These are phyloP conservation scores for Melipona beecheii DNA, from an alignment of 2,888 invertebrate species.

Conservation along the genomic window DNA sequence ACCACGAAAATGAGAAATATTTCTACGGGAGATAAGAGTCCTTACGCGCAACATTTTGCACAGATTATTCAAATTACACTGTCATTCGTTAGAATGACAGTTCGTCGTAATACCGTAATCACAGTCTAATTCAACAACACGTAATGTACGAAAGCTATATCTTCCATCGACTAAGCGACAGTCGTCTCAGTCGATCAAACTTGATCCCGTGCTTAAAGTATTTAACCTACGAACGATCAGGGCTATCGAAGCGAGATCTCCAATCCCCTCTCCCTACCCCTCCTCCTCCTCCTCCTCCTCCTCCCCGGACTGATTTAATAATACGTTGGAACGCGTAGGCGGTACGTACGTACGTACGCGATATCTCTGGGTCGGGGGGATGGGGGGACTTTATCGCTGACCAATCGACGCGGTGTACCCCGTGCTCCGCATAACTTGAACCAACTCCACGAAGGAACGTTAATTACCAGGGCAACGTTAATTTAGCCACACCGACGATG, in stretches of 20 bases:
- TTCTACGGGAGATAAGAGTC: too few species aligned
- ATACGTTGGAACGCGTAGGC: constrained; percentile 13
- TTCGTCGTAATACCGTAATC: too few species aligned
- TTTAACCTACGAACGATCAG: not conserved
- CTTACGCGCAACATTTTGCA: too few species aligned
- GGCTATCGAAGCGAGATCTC: not conserved
- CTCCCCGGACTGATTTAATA: constrained; percentile 7
- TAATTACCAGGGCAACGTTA: constrained; percentile 48
- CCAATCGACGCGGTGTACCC: constrained; percentile 23
- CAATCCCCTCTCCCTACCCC: too few species aligned
- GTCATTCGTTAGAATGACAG: too few species aligned
- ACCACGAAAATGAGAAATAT: too few species aligned
- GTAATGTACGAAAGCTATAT: not conserved
- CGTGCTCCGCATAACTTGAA: constrained; percentile 19
- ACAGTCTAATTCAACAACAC: too few species aligned
- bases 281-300: too few species aligned
- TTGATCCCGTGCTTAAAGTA: constrained; percentile 11
- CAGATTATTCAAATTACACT: too few species aligned
- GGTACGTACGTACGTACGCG: not conserved
- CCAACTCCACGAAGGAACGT: constrained; percentile 38
- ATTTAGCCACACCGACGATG: constrained; percentile 25
- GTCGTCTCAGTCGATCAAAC: not conserved
- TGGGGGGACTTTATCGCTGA: constrained; percentile 24
- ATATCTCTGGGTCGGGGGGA: constrained; percentile 14
- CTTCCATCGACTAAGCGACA: not conserved